A percentile compares a stretch with the other conserved stretches of the same genome.
These are phyloP conservation scores for Hemibagrus guttatus DNA, from an alignment of 2,797 vertebrate species.

Conservation along the genomic window DNA sequence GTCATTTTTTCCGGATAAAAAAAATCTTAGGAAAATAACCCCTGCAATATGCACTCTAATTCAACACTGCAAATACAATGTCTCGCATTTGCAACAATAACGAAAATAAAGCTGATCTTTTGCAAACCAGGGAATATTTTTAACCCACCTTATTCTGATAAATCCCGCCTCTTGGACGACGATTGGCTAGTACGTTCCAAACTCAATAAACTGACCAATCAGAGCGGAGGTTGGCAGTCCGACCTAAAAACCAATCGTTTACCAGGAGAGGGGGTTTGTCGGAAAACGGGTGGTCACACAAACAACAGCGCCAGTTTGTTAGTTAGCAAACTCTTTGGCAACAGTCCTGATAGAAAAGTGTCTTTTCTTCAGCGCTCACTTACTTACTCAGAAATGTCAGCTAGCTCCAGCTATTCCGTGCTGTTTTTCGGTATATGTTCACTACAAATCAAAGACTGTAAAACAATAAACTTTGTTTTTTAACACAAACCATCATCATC, in stretches of 20 bases:
- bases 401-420: constrained; percentile 8
- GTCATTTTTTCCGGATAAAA: not conserved
- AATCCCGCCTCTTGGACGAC: not conserved
- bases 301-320: constrained; percentile 15
- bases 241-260: not conserved
- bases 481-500: not conserved
- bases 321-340: constrained; percentile 54
- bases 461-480: not conserved
- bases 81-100: not conserved
- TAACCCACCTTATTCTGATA: not conserved
- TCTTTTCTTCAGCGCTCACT: not conserved
- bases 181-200: not conserved
- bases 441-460: constrained; percentile 10
- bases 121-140: not conserved
- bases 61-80: not conserved
- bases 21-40: not conserved
- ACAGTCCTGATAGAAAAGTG: constrained; percentile 37
- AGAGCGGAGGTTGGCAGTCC: too few species aligned
- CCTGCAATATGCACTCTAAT: not conserved
- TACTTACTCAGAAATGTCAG: constrained; percentile 48
- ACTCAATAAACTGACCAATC: not conserved
- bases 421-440: not conserved
- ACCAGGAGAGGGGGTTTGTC: not conserved
- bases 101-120: not conserved
- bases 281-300: not conserved